phyloP scores from a whole-genome alignment of 2,888 invertebrate species.

The Drosophila mettleri region DNA sequence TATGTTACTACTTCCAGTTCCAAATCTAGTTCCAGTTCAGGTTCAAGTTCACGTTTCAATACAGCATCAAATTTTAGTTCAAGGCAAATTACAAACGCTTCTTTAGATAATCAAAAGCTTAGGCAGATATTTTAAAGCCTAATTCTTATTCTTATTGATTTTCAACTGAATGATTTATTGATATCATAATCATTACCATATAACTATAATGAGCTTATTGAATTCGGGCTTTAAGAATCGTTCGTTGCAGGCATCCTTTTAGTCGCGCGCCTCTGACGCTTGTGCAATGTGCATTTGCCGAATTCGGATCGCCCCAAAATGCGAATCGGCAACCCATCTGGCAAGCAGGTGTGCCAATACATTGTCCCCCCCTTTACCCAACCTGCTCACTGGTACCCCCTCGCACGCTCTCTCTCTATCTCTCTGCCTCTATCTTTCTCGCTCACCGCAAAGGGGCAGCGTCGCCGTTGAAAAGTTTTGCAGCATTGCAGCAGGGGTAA shows the following conservation, averaged over 20 bases:
- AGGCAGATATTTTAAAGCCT: neutral
- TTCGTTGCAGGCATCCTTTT: slow-evolving; percentile 19
- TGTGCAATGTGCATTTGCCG: slow-evolving; percentile 25
- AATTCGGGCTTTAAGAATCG: neutral
- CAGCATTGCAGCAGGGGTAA: slow-evolving; percentile 12
- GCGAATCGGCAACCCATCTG: slow-evolving; percentile 17
- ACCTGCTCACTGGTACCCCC: neutral
- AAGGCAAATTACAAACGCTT: neutral
- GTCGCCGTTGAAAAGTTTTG: slow-evolving; percentile 17
- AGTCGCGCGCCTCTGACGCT: slow-evolving; percentile 34
- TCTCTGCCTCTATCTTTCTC: neutral
- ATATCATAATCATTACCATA: no score
- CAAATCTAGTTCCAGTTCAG: neutral
- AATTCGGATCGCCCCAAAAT: slow-evolving; percentile 41
- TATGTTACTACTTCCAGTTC: neutral
- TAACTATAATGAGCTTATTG: no score
- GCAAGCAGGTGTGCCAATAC: slow-evolving; percentile 18
- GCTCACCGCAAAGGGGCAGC: slow-evolving; percentile 12
- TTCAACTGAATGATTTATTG: neutral
- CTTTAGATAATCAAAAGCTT: neutral
- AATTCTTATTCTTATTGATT: neutral
- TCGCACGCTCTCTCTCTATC: neutral
- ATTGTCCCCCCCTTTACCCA: no score
- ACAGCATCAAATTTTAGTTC: no score
- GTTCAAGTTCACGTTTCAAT: neutral